Evolutionary conservation across 1,140 invertebrate species (phyloP).

Genomic region (Cotesia glomerata): DNA sequence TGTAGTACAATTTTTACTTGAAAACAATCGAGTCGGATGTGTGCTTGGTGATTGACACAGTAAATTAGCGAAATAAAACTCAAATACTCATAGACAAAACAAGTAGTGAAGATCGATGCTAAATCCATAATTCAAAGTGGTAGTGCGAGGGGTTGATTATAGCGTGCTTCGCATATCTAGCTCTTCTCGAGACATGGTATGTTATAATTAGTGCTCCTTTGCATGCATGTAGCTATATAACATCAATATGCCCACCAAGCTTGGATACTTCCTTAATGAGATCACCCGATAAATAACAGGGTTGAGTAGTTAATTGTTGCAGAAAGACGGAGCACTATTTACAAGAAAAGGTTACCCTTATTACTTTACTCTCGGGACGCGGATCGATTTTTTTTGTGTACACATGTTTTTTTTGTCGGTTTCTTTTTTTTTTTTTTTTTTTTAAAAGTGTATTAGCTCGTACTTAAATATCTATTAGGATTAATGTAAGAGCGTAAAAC

Average conservation of each 20-base stretch:
- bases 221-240: conserved; percentile 34
- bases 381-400: no score
- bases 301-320: conserved; percentile 27
- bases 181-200: conserved; percentile 44
- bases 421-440: no score
- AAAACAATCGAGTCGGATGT: no score
- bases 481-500: no score
- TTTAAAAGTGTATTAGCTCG: no score
- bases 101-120: neutral
- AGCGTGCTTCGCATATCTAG: conserved; percentile 42
- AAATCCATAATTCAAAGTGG: neutral
- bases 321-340: no score
- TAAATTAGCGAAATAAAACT: no score
- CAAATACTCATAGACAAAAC: neutral
- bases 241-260: conserved; percentile 44
- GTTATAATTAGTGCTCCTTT: conserved; percentile 46
- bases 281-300: conserved; percentile 41
- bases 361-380: no score
- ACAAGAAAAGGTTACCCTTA: no score
- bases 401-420: no score
- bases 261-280: conserved; percentile 46
- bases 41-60: no score
- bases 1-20: neutral
- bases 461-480: no score
- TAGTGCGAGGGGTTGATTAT: neutral